Evolutionary conservation across 2,113 vertebrate species (phyloP), one percentile per base, ranked within the genome.

Genomic region (Todiramphus saurophagus): DNA sequence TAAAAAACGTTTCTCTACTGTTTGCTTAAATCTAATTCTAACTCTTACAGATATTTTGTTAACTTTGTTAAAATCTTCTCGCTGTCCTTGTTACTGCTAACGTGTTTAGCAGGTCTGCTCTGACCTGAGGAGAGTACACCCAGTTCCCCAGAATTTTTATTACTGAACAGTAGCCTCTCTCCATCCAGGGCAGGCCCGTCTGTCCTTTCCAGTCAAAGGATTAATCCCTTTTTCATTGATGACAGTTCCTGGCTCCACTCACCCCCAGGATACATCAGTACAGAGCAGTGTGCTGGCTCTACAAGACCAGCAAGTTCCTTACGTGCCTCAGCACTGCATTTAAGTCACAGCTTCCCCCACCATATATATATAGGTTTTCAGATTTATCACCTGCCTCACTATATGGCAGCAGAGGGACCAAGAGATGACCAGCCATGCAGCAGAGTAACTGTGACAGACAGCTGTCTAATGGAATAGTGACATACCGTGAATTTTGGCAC

Each of bases 221-320:
- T 28, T 44, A 70, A 50, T 77, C 16, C 43, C 59, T 6, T 74
- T 82, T 84, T 41, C 21, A 19, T 2, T 78, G 41, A 8, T 37
- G 30, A 20, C 11, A 24, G 3, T 10, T 74, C 39, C 13, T 7
- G 23, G 1, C 72, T 68, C 13, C 1, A 3, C 24, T 76, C 31
- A 39, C 21, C 15, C 13, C 16, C 31, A 73, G 46, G 9, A 56
- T 7, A 35, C 1, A 0, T 37, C 63, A 28, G 50, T n/a, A n/a
- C 6, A 64, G 39, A n/a, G 13, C 1, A 0, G 9, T 59, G 25
- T 39, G 27, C 19, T 0, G 1, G 30, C 31, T 81, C 44, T 66
- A 13, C 44, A 30, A 48, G 37, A 37, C 19, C 44, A 70, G 37
- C 2, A 3, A 4, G 37, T 28, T 69, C 27, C 62, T 53, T 12